phyloP scores from a whole-genome alignment of 2,888 invertebrate genomes.

The Chrysina gloriosa region DNA sequence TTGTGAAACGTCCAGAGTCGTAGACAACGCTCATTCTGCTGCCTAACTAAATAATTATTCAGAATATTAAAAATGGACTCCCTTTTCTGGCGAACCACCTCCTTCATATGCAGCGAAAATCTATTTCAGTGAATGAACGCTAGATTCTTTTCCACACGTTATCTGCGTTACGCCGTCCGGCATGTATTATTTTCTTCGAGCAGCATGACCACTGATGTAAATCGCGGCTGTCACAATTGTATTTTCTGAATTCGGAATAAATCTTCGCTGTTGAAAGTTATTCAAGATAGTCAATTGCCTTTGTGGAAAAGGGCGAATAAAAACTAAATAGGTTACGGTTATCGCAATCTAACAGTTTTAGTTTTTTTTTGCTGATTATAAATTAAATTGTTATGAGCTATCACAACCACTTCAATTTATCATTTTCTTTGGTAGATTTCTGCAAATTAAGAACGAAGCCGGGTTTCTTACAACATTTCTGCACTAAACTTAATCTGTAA shows the following conservation, averaged over 20 bases:
- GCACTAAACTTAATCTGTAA: too few species aligned
- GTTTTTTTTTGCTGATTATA: too few species aligned
- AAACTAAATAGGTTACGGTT: too few species aligned
- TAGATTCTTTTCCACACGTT: not conserved
- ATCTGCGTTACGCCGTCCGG: not conserved
- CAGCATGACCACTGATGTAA: constrained; percentile 8
- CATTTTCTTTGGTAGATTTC: too few species aligned
- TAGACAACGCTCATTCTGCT: constrained; percentile 1
- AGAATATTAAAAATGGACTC: constrained; percentile 23
- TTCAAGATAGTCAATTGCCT: too few species aligned
- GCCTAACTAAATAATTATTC: constrained; percentile 19
- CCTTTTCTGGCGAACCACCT: constrained; percentile 24
- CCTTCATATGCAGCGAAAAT: constrained; percentile 15
- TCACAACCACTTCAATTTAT: too few species aligned
- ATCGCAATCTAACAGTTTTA: too few species aligned
- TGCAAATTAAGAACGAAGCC: too few species aligned
- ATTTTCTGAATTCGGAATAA: constrained; percentile 14
- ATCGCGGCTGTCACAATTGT: constrained; percentile 6
- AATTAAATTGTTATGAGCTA: too few species aligned
- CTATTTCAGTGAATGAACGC: constrained; percentile 10
- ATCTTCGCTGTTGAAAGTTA: too few species aligned
- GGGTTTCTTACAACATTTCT: too few species aligned
- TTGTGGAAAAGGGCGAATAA: too few species aligned
- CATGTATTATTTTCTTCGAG: constrained; percentile 3
- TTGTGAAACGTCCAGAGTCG: constrained; percentile 14